phyloP scores from a whole-genome alignment of 2,113 vertebrate species.

The Recurvirostra avosetta region DNA sequence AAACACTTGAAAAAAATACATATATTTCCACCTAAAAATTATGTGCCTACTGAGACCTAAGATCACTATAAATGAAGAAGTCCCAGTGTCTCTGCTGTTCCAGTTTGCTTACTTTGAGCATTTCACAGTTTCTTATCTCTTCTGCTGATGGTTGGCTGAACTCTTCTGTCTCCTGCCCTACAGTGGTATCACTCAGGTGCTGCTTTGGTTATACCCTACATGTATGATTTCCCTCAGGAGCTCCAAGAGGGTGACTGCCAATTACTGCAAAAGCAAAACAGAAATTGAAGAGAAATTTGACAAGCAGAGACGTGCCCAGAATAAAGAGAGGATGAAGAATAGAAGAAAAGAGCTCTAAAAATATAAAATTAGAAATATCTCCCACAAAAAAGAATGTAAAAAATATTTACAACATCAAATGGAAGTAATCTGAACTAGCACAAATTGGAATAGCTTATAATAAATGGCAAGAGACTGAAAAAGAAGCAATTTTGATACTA shows the following conservation, averaged over 20 bases:
- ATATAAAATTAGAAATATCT: background rate
- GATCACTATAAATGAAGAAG: background rate
- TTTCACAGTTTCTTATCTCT: background rate
- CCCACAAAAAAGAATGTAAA: background rate
- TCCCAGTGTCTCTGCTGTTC: background rate
- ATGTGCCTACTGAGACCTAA: background rate
- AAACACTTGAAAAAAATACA: background rate
- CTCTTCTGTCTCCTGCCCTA: conserved; percentile 7
- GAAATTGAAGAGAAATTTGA: conserved; percentile 48
- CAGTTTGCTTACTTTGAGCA: background rate
- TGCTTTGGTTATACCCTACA: background rate
- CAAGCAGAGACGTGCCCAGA: conserved; percentile 14
- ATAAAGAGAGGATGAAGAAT: conserved; percentile 1
- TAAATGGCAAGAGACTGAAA: conserved; percentile 31
- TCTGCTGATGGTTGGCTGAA: background rate
- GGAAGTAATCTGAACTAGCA: conserved; percentile 27
- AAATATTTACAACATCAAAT: conserved; percentile 44
- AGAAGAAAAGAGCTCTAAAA: conserved; percentile 3
- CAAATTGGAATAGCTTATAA: conserved; percentile 13
- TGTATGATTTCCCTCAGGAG: conserved; percentile 28
- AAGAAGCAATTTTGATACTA: conserved; percentile 46
- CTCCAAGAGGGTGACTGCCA: background rate
- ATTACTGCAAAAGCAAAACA: conserved; percentile 46
- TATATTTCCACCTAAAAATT: background rate
- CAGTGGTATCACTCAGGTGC: conserved; percentile 8